Evolutionary conservation across 2,888 invertebrate species (phyloP).

Genomic region (Cheilosia soror): DNA sequence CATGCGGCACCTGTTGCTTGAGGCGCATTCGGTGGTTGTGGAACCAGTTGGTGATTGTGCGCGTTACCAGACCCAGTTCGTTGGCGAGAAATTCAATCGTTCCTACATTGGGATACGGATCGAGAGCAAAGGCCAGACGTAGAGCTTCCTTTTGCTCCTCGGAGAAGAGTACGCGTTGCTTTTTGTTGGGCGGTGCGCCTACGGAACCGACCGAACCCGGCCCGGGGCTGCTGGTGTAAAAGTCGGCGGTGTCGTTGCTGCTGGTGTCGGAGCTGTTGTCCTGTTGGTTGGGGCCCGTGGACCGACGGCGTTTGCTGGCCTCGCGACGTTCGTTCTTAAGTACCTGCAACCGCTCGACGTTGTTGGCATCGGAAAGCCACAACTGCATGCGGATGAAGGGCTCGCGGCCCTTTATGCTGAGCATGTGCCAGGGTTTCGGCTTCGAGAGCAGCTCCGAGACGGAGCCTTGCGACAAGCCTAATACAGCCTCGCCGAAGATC

Average conservation of each 20-base stretch:
- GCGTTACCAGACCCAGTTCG: conserved; percentile 94
- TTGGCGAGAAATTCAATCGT: conserved; percentile 97
- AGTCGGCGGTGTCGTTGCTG: conserved; percentile 94
- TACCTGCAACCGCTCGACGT: conserved; percentile 95
- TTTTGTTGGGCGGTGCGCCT: conserved; percentile 94
- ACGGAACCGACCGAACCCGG: conserved; percentile 85
- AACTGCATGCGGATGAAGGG: conserved; percentile 98
- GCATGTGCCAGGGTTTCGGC: conserved; percentile 99
- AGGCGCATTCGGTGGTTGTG: conserved; percentile 99
- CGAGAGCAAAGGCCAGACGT: conserved; percentile 95
- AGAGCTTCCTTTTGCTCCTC: conserved; percentile 99
- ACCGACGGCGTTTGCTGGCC: conserved; percentile 94
- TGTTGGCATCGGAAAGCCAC: conserved; percentile 98
- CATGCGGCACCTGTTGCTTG: conserved; percentile 95
- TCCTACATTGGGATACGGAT: conserved; percentile 98
- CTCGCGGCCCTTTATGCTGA: conserved; percentile 98
- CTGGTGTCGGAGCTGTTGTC: conserved; percentile 95
- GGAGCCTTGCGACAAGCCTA: conserved; percentile 97
- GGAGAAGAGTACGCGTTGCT: conserved; percentile 97
- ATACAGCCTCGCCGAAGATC: conserved; percentile 98
- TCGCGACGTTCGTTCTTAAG: conserved; percentile 95
- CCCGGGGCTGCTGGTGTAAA: conserved; percentile 93
- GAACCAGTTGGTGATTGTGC: conserved; percentile 99
- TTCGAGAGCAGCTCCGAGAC: conserved; percentile 98
- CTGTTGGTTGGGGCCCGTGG: conserved; percentile 91